Conservation (phyloP, 2,113 vertebrate genomes). For the Podarcis raffonei region DNA sequence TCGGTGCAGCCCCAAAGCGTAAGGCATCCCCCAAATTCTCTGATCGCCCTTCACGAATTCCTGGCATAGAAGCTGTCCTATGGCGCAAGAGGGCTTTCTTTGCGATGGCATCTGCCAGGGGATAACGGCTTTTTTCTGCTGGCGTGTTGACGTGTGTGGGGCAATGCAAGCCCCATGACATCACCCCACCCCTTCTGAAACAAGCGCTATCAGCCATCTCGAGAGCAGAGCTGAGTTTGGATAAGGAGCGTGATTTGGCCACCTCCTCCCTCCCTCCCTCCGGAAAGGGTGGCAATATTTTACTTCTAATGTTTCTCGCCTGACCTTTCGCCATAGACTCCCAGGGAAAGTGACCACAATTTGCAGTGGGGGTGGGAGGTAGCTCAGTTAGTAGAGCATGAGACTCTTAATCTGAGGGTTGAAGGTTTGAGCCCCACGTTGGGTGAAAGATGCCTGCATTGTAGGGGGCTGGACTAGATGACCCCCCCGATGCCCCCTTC, state of each 20-base stretch:
- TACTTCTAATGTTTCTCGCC: too few relatives aligned
- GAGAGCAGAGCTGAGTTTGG: slow-evolving; percentile 51
- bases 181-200: slow-evolving; percentile 45
- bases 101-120: slow-evolving; percentile 52
- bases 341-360: too few relatives aligned
- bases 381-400: too few relatives aligned
- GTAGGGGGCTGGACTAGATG: too few relatives aligned
- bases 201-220: neutral
- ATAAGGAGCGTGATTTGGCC: slow-evolving; percentile 18
- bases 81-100: slow-evolving; percentile 55
- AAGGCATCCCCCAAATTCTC: slow-evolving; percentile 36
- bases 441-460: too few relatives aligned
- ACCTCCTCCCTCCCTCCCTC: slow-evolving; percentile 29
- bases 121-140: slow-evolving; percentile 43
- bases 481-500: too few relatives aligned
- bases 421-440: too few relatives aligned
- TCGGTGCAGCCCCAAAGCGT: neutral
- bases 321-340: too few relatives aligned
- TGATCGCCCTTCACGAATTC: slow-evolving; percentile 54
- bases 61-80: slow-evolving; percentile 47
- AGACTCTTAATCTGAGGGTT: too few relatives aligned
- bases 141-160: slow-evolving; percentile 48
- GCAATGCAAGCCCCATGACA: slow-evolving; percentile 52
- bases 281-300: neutral
- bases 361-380: too few relatives aligned